Conservation (phyloP, 2,113 vertebrate genomes). For the Burhinus oedicnemus region DNA sequence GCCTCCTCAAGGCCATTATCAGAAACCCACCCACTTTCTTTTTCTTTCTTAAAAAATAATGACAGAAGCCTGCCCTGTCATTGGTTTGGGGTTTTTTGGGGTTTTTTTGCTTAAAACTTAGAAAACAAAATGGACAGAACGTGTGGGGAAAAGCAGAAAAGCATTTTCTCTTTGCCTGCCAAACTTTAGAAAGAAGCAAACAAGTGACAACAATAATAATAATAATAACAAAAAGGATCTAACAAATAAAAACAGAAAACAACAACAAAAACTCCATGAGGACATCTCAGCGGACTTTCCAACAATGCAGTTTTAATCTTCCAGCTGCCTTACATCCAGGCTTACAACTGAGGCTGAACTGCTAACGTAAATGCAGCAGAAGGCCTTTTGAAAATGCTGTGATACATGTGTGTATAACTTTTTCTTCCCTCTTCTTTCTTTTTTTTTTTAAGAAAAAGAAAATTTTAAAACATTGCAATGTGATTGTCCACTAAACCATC, state of each 20-base stretch:
- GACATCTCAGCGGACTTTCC: constrained; percentile 57
- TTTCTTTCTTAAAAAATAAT: constrained; percentile 16
- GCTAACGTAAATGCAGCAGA: constrained; percentile 39
- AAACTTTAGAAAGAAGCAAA: constrained; percentile 52
- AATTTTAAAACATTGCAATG: constrained; percentile 54
- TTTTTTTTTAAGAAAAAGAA: constrained; percentile 51
- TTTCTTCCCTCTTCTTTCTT: constrained; percentile 49
- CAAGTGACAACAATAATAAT: neutral
- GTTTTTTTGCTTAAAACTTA: neutral
- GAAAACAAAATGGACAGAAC: constrained; percentile 43
- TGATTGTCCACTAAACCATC: constrained; percentile 56
- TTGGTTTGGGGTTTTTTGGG: neutral
- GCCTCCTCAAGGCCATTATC: constrained; percentile 47
- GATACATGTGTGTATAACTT: constrained; percentile 56
- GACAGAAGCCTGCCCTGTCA: neutral
- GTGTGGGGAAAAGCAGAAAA: constrained; percentile 15
- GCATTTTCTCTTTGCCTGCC: constrained; percentile 63
- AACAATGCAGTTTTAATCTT: constrained; percentile 72
- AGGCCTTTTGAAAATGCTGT: constrained; percentile 75
- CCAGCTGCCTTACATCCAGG: constrained; percentile 81
- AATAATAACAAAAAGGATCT: neutral
- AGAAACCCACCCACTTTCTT: constrained; percentile 12
- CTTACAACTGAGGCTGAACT: constrained; percentile 69
- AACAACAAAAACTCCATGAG: neutral
- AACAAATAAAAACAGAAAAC: constrained; percentile 49